These are phyloP conservation scores for Aphis gossypii DNA, from an alignment of 1,140 invertebrate genomes.

Conservation along the genomic window DNA sequence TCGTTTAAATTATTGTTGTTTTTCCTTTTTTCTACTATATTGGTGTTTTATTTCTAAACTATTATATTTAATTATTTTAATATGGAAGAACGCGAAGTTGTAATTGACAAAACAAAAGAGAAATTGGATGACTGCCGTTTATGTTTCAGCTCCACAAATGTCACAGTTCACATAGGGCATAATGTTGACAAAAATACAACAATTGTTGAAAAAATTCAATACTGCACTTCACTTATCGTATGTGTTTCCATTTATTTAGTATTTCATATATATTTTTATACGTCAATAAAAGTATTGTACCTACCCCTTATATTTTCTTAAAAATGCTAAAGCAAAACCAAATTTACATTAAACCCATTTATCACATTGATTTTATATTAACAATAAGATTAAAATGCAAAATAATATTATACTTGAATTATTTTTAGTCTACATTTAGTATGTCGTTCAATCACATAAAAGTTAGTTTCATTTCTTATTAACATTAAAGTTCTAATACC, in stretches of 20 bases:
- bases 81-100: neutral
- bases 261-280: neutral
- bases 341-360: neutral
- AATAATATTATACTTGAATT: neutral
- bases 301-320: neutral
- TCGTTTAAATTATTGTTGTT: neutral
- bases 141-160: neutral
- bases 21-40: neutral
- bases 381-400: neutral
- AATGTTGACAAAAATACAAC: neutral
- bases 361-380: neutral
- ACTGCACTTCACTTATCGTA: slow-evolving; percentile 50
- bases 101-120: neutral
- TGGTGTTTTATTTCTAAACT: neutral
- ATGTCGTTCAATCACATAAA: neutral
- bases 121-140: neutral
- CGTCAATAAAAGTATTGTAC: neutral
- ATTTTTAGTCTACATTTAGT: neutral
- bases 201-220: slow-evolving; percentile 38
- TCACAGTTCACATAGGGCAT: slow-evolving; percentile 2
- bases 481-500: no score
- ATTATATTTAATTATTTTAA: neutral
- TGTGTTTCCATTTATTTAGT: neutral
- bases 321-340: neutral
- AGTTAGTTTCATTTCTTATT: no score